A percentile compares a stretch with the other conserved stretches of the same genome.
Evolutionary conservation across 2,797 vertebrate genomes (phyloP).

Genomic region (Cirrhinus molitorella): DNA sequence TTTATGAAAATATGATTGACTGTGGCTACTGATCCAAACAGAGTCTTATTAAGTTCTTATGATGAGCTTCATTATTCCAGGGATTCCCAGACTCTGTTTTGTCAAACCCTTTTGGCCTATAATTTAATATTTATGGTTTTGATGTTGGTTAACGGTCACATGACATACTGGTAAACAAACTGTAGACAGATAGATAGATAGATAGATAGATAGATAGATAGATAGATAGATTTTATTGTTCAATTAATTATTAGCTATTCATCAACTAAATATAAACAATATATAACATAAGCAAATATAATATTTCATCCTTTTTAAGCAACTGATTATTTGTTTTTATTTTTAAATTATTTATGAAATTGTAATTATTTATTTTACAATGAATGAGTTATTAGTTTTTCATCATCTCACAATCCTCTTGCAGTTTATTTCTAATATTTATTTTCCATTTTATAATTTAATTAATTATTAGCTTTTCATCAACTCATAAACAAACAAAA

Average conservation of each 20-base stretch:
- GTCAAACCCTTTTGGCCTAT: not conserved
- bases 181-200: not conserved
- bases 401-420: not conserved
- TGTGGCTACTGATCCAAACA: not conserved
- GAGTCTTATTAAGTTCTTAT: not conserved
- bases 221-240: not conserved
- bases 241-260: too few species aligned
- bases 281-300: too few species aligned
- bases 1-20: conserved; percentile 5
- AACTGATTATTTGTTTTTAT: too few species aligned
- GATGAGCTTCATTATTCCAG: not conserved
- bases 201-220: not conserved
- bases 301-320: too few species aligned
- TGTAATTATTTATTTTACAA: not conserved
- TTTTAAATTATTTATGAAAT: too few species aligned
- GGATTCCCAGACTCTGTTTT: not conserved
- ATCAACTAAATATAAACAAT: too few species aligned
- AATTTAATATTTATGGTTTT: not conserved
- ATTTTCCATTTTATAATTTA: too few species aligned
- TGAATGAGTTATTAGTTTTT: not conserved
- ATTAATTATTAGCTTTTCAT: too few species aligned
- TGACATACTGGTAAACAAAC: not conserved
- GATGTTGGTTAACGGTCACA: not conserved
- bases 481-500: too few species aligned
- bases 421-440: not conserved